These are phyloP conservation scores for Scartelaos histophorus DNA, from an alignment of 2,113 vertebrate genomes.

Conservation along the genomic window DNA sequence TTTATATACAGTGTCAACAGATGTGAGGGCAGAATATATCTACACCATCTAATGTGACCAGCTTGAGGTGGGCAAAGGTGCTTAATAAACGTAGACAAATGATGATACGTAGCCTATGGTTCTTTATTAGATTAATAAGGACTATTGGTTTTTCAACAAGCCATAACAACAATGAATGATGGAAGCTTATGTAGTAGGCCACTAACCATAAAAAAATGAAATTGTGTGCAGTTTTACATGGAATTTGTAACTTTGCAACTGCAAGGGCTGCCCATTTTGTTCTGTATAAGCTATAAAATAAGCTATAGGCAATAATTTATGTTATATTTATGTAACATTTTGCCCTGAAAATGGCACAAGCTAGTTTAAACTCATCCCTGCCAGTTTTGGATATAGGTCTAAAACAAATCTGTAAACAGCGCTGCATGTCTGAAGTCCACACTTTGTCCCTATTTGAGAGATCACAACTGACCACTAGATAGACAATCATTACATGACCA, in stretches of 20 bases:
- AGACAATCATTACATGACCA: not conserved
- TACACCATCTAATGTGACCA: not conserved
- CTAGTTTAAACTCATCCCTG: not conserved
- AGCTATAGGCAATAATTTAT: too few species aligned
- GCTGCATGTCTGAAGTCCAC: constrained; percentile 22
- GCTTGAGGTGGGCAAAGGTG: not conserved
- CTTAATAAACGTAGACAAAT: too few species aligned
- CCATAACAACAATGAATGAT: too few species aligned
- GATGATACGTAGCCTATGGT: too few species aligned
- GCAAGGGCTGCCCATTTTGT: not conserved
- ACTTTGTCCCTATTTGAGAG: constrained; percentile 1
- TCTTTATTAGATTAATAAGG: too few species aligned
- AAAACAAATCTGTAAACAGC: not conserved
- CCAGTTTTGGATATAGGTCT: not conserved
- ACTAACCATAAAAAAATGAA: too few species aligned
- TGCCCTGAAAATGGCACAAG: not conserved
- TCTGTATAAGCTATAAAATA: too few species aligned
- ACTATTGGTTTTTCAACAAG: too few species aligned
- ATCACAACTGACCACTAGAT: not conserved
- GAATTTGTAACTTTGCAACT: too few species aligned
- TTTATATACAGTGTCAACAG: not conserved
- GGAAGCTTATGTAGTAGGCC: too few species aligned
- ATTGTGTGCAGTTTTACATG: too few species aligned
- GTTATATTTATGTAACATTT: not conserved
- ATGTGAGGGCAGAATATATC: not conserved